Conservation (phyloP, 2,113 vertebrate genomes). For the Anguilla japonica region DNA sequence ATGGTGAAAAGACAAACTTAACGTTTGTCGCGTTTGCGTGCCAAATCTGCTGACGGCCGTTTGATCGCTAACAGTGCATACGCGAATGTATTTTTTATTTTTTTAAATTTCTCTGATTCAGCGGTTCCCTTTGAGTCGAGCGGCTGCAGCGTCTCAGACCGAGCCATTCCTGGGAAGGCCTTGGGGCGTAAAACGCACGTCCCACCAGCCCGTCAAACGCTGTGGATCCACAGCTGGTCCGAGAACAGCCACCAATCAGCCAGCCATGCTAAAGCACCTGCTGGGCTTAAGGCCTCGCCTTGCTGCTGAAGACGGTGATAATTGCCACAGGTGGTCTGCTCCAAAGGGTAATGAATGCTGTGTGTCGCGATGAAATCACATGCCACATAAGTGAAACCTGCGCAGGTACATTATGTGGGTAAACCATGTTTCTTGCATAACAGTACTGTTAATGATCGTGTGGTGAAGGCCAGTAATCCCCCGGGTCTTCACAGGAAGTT, state of each 20-base stretch:
- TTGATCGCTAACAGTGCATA: neutral
- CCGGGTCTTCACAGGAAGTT: constrained; percentile 22
- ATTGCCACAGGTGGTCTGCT: too few relatives aligned
- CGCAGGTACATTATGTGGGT: neutral
- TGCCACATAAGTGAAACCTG: too few relatives aligned
- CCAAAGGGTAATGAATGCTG: too few relatives aligned
- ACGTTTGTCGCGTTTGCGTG: neutral
- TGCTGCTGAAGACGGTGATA: too few relatives aligned
- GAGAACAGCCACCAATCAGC: neutral
- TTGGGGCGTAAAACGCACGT: neutral
- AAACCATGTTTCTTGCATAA: neutral
- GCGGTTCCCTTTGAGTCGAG: neutral
- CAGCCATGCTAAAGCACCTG: neutral
- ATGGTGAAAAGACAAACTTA: too few relatives aligned
- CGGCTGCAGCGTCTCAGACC: neutral
- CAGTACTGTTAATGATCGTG: neutral
- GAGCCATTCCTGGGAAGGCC: neutral
- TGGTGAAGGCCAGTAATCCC: constrained; percentile 14
- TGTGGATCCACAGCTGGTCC: neutral
- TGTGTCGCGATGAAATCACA: too few relatives aligned
- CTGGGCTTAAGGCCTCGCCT: too few relatives aligned
- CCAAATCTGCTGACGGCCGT: neutral
- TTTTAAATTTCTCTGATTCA: neutral
- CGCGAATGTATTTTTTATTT: neutral
- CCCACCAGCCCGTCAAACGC: neutral